phyloP scores from a whole-genome alignment of 2,888 invertebrate species.

The Augochlorella aurata region DNA sequence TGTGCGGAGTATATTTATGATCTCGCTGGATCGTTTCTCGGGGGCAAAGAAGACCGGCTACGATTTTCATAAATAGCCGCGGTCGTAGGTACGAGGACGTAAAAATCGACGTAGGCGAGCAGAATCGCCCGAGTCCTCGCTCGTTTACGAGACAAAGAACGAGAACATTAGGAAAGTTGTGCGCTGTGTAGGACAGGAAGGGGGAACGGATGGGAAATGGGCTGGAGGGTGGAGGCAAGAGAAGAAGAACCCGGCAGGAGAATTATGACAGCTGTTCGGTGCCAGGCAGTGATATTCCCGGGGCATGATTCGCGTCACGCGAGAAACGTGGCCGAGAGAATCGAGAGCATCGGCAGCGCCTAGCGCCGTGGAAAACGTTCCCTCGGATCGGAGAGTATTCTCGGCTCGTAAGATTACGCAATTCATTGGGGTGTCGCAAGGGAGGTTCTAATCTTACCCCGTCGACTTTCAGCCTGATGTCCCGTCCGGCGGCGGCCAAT shows the following conservation, averaged over 20 bases:
- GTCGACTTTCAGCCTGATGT: conserved; percentile 93
- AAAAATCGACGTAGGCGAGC: conserved; percentile 33
- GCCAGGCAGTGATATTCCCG: conserved; percentile 84
- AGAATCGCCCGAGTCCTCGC: conserved; percentile 32
- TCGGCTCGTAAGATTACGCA: neutral
- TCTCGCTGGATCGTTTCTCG: conserved; percentile 15
- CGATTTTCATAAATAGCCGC: conserved; percentile 40
- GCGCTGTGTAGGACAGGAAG: conserved; percentile 2
- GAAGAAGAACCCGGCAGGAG: conserved; percentile 65
- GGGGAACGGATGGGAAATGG: conserved; percentile 9
- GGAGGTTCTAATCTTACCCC: conserved; percentile 87
- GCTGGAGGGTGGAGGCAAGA: conserved; percentile 49
- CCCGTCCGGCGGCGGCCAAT: conserved; percentile 93
- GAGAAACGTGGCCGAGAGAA: conserved; percentile 61
- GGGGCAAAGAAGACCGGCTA: neutral
- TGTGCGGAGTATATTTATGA: neutral
- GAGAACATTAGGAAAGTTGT: conserved; percentile 37
- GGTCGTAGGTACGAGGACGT: conserved; percentile 2
- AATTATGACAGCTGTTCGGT: conserved; percentile 82
- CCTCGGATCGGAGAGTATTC: neutral
- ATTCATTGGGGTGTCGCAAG: neutral
- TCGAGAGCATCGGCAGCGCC: conserved; percentile 55
- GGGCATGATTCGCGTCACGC: conserved; percentile 79
- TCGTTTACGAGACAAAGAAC: conserved; percentile 47
- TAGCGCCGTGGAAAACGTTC: neutral